Base-by-base conservation (phyloP, 2,888 invertebrate species). In the Napeogenes inachia region DNA sequence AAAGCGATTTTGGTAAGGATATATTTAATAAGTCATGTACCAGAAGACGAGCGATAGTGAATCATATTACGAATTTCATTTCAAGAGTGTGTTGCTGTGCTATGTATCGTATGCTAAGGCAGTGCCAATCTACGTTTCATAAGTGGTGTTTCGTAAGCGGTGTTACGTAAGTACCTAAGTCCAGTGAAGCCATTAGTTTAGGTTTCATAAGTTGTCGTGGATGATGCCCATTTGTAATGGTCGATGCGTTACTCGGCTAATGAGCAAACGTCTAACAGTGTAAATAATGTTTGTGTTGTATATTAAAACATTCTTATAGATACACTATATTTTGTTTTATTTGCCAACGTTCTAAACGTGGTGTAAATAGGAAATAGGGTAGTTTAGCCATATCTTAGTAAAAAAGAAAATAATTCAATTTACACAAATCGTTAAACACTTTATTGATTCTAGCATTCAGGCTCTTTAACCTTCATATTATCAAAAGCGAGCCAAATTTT, bases 201-300 rank as follows among this genome's bases (percentile, higher is more conserved):
- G 56, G 61, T 65, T 62, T 60, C 59, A 59, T 63, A 61, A 59
- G 47, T 63, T 60, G 46, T 66, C 56, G 59, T 66, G 65, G 63
- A 62, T 60, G 56, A 61, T 54, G 57, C 65, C 61, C 57, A 63
- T 65, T 64, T 63, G 58, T 68, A 64, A 45, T 62, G 38, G 53
- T 65, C 59, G 61, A 59, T 57, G 56, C 53, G 35, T 54, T 56
- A 59, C 42, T 56, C 54, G 38, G 13, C 32, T 35, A 58, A 64
- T 66, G 54, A 59, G 58, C 21, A 21, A 21, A 0, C 21, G 61
- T 58, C 54, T 66, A 61, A 64, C 50, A 62, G 55, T 87, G 85
- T 85, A 87, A 84, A 85, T 87, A 87, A 82, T 82, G 78, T 81
- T 82, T 81, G 80, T 82, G 80, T 85, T 85, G 76, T 84, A 77